phyloP scores from a whole-genome alignment of 2,888 invertebrate genomes.

The Tinea pellionella region DNA sequence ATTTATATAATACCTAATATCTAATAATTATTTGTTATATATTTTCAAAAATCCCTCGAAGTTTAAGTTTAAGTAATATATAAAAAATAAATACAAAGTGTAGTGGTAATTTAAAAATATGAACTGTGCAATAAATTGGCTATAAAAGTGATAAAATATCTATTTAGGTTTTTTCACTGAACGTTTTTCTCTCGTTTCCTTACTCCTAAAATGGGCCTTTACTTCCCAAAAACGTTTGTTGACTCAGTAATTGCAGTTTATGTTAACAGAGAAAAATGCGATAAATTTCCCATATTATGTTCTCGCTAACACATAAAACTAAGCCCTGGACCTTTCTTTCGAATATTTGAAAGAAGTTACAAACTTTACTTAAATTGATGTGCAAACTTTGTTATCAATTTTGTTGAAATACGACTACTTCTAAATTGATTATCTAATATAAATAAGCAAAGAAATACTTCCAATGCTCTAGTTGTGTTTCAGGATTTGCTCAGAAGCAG shows the following conservation, averaged over 20 bases:
- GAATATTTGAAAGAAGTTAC: background rate
- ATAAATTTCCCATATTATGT: conserved; percentile 26
- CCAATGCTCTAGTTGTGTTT: too few species aligned
- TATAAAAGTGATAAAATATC: conserved; percentile 66
- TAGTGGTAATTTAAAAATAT: background rate
- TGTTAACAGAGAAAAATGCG: conserved; percentile 47
- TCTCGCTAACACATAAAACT: background rate
- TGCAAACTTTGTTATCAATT: background rate
- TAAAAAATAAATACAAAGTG: too few species aligned
- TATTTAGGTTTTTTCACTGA: conserved; percentile 52
- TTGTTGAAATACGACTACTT: too few species aligned
- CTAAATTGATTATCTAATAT: too few species aligned
- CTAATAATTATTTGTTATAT: too few species aligned
- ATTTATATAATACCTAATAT: too few species aligned
- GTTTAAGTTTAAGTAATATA: too few species aligned
- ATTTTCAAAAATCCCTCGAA: too few species aligned
- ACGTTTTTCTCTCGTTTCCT: conserved; percentile 34
- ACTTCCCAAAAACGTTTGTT: conserved; percentile 48
- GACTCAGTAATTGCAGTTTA: conserved; percentile 57
- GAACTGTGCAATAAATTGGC: conserved; percentile 41
- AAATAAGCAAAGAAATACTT: too few species aligned
- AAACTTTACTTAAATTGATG: background rate
- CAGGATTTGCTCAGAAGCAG: too few species aligned
- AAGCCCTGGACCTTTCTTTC: background rate
- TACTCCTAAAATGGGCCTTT: conserved; percentile 38